Conservation (phyloP, 1,140 invertebrate genomes). For the Drosophila pseudoananassae region DNA sequence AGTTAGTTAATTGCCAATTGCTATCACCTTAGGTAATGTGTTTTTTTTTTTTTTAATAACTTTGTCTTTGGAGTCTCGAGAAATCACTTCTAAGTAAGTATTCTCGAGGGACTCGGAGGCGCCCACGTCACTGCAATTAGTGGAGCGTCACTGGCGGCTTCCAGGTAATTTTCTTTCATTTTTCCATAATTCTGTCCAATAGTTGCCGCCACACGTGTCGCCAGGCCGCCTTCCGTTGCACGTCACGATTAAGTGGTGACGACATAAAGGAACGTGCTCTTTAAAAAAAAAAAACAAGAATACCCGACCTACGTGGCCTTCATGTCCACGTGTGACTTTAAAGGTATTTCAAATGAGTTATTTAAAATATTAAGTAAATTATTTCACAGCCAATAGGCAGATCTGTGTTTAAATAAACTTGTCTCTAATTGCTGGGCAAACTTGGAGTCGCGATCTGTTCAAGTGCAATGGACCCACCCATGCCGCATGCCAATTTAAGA, state of each 20-base stretch:
- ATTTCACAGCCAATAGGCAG: not conserved
- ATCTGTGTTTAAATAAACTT: not conserved
- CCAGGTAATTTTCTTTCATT: constrained; percentile 1
- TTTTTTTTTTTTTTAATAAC: not conserved
- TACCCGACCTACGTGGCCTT: constrained; percentile 23
- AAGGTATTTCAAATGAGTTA: not conserved
- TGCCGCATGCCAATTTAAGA: not conserved
- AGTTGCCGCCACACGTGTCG: constrained; percentile 16
- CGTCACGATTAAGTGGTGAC: constrained; percentile 25
- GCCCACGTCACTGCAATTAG: constrained; percentile 17
- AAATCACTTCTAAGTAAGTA: not conserved
- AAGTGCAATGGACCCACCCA: constrained; percentile 5
- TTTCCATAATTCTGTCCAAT: not conserved
- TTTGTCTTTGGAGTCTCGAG: not conserved
- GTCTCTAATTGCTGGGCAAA: not conserved
- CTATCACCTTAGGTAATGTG: not conserved
- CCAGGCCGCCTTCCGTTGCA: not conserved
- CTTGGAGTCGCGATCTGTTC: not conserved
- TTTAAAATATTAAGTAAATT: not conserved
- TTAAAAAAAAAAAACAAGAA: not conserved
- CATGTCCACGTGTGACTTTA: constrained; percentile 2
- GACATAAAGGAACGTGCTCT: constrained; percentile 22
- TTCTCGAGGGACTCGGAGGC: constrained; percentile 1
- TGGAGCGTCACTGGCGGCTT: constrained; percentile 1
- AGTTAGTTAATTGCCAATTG: not conserved